These are phyloP conservation scores for Melanostoma scalare DNA, from an alignment of 2,888 invertebrate genomes.

Conservation along the genomic window DNA sequence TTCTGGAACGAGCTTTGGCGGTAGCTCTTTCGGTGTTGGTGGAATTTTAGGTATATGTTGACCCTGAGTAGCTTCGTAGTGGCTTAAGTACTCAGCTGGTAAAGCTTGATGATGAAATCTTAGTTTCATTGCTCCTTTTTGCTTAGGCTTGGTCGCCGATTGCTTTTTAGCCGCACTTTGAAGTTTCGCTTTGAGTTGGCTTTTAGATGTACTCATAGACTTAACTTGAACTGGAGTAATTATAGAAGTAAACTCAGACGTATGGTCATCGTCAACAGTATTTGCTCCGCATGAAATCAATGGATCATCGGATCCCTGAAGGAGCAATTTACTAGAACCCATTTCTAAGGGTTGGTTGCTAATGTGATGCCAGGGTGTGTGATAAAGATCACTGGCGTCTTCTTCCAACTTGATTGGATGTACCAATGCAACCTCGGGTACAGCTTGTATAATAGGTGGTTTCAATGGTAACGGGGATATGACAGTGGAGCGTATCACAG, in stretches of 20 bases:
- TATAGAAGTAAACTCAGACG: conserved; percentile 77
- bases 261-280: conserved; percentile 78
- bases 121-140: conserved; percentile 86
- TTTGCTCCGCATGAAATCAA: conserved; percentile 81
- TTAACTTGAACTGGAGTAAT: conserved; percentile 74
- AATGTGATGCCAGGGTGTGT: conserved; percentile 64
- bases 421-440: conserved; percentile 44
- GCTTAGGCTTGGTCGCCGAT: conserved; percentile 58
- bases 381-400: conserved; percentile 53
- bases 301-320: conserved; percentile 82
- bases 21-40: conserved; percentile 78
- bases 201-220: conserved; percentile 47
- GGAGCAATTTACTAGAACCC: conserved; percentile 76
- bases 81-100: conserved; percentile 90
- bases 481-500: conserved; percentile 73
- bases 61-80: conserved; percentile 89
- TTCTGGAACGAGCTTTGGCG: conserved; percentile 81
- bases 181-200: conserved; percentile 78
- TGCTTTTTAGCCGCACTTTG: conserved; percentile 55
- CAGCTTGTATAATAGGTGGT: conserved; percentile 46
- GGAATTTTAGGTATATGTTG: conserved; percentile 81
- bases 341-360: conserved; percentile 63
- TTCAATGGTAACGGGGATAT: conserved; percentile 70
- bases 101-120: conserved; percentile 92
- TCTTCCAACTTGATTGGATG: conserved; percentile 59